Evolutionary conservation across 2,888 invertebrate species (phyloP), one percentile per base, ranked within the genome.

Genomic region (Orchesellides sinensis): DNA sequence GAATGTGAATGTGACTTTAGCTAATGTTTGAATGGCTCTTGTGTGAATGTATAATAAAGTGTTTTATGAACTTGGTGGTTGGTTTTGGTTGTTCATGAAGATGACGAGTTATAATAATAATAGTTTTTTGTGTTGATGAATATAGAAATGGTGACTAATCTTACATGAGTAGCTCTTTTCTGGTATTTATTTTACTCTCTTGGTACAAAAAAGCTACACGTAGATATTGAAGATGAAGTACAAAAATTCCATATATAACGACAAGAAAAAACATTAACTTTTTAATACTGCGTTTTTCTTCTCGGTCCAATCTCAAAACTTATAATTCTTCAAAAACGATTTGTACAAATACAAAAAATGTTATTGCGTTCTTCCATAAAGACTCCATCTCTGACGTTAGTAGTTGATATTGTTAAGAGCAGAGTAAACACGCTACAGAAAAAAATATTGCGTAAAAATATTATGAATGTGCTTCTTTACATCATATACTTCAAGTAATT

Each of bases 131-230:
- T 8, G 10, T 40, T 40, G 25, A 25, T 69, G 69, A 52, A 54
- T 54, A 54, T n/a, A 69, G 52, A 23, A 69, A 69, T 72, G 45
- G 59, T 72, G 70, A 72, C 70, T 72, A 59, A 59, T 45, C 25
- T 59, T 69, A 23, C 52, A 69, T 54, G 19, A 23, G 35, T 52
- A 52, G 54, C 23, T 40, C 27, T 32, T 69, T 49, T 14, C 27
- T 68, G 21, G 69, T 35, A 54, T 69, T 69, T 54, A 72, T 72
- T 59, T 45, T 32, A 54, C 45, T 32, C 59, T n/a, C n/a, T n/a
- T n/a, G n/a, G n/a, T n/a, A n/a, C n/a, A n/a, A n/a, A n/a, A n/a
- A n/a, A n/a, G n/a, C n/a, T n/a, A n/a, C n/a, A n/a, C n/a, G n/a
- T n/a, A n/a, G n/a, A n/a, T n/a, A n/a, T n/a, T n/a, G n/a, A n/a